Evolutionary conservation across 2,797 vertebrate genomes (phyloP).

Genomic region (Austrolebias charrua): DNA sequence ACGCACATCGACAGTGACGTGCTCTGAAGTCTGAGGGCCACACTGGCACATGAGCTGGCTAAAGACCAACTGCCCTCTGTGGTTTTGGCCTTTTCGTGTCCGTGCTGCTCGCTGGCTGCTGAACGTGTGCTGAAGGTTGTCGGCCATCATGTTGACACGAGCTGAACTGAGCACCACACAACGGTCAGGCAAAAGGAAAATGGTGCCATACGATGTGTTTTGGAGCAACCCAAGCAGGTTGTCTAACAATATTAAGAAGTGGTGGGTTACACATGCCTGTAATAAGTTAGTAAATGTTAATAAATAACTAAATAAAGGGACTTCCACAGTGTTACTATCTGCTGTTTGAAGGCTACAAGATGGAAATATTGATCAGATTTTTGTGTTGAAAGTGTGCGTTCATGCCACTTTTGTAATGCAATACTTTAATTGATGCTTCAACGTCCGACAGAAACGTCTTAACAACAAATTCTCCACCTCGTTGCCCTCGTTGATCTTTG

Average conservation of each 20-base stretch:
- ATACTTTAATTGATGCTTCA: not conserved
- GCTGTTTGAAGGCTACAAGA: no score
- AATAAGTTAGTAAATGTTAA: no score
- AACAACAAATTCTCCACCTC: slow-evolving; percentile 1
- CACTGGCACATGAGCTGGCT: slow-evolving; percentile 72
- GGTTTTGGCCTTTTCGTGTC: slow-evolving; percentile 68
- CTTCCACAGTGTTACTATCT: no score
- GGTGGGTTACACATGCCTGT: not conserved
- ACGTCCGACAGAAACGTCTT: not conserved
- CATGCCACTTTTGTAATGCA: not conserved
- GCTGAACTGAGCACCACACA: slow-evolving; percentile 14
- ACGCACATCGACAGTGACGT: slow-evolving; percentile 69
- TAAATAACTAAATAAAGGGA: no score
- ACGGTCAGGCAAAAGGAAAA: not conserved
- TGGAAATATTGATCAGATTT: no score
- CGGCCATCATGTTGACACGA: slow-evolving; percentile 42
- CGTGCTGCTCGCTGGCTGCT: slow-evolving; percentile 51
- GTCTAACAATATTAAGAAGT: not conserved
- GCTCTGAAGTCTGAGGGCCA: slow-evolving; percentile 65
- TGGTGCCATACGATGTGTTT: not conserved
- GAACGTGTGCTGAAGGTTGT: slow-evolving; percentile 29
- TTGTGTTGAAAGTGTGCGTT: not conserved
- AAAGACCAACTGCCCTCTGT: slow-evolving; percentile 73
- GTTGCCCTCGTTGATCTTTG: slow-evolving; percentile 9
- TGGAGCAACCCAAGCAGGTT: not conserved